Evolutionary conservation across 2,888 invertebrate species (phyloP).

Genomic region (Drosophila atroscutellata): DNA sequence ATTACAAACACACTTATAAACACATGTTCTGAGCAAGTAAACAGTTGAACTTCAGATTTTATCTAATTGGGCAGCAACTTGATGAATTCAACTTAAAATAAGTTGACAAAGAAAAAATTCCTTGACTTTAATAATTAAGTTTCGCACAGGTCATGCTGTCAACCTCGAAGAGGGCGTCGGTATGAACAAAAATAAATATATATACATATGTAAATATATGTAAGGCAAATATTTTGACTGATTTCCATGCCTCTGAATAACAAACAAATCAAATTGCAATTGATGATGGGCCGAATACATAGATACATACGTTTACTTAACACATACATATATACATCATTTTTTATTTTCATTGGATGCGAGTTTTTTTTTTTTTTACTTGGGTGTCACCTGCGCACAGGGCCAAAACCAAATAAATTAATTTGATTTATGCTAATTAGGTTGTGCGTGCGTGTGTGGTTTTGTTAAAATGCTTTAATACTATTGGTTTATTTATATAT

Average conservation of each 20-base stretch:
- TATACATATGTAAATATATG: neutral
- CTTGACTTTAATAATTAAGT: neutral
- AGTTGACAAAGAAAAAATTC: neutral
- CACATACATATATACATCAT: neutral
- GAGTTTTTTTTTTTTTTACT: constrained; percentile 23
- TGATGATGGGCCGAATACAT: neutral
- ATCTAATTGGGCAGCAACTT: neutral
- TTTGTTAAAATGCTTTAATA: constrained; percentile 26
- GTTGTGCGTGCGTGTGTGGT: constrained; percentile 25
- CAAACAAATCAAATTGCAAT: neutral
- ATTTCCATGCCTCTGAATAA: neutral
- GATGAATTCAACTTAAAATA: neutral
- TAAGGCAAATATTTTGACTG: neutral
- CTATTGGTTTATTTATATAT: neutral
- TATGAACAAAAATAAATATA: neutral
- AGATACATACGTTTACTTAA: neutral
- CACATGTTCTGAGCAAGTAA: neutral
- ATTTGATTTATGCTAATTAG: constrained; percentile 68
- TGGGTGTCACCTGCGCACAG: constrained; percentile 29
- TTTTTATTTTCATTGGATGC: constrained; percentile 19
- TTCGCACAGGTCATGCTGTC: neutral
- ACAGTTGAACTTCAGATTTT: neutral
- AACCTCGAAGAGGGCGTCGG: neutral
- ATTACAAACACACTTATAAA: constrained; percentile 14
- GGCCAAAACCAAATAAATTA: constrained; percentile 50